Conservation (phyloP, 2,888 invertebrate genomes). For the Cactoblastis cactorum region DNA sequence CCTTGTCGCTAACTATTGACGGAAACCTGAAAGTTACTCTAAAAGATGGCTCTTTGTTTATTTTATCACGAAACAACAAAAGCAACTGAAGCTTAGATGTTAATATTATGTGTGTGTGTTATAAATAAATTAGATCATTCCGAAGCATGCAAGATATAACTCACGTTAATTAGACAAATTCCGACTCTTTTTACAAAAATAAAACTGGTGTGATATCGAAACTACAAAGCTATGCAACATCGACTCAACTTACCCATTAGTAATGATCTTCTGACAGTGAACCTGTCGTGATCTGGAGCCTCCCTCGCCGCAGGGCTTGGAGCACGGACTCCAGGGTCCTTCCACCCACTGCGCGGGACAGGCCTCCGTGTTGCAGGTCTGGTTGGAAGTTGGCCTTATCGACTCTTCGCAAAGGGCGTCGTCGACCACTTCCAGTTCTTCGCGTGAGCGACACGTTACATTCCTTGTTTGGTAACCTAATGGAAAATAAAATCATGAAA, state of each 20-base stretch:
- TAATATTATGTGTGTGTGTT: neutral
- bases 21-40: slow-evolving; percentile 63
- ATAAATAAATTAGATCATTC: neutral
- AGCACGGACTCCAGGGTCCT: slow-evolving; percentile 90
- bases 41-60: slow-evolving; percentile 13
- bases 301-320: slow-evolving; percentile 88
- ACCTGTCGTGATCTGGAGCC: slow-evolving; percentile 85
- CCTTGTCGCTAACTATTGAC: slow-evolving; percentile 85
- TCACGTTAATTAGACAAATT: neutral
- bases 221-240: neutral
- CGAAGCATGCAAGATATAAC: neutral
- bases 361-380: slow-evolving; percentile 86
- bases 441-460: slow-evolving; percentile 89
- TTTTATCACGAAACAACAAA: slow-evolving; percentile 1
- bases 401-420: slow-evolving; percentile 88
- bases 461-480: slow-evolving; percentile 86
- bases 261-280: slow-evolving; percentile 88
- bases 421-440: slow-evolving; percentile 85
- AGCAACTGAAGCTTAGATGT: neutral
- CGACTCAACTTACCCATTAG: slow-evolving; percentile 77
- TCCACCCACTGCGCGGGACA: slow-evolving; percentile 91
- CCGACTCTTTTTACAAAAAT: neutral
- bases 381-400: slow-evolving; percentile 84
- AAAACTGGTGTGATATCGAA: neutral
- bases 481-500: neutral